These are phyloP conservation scores for Andinoacara biseriatus DNA, from an alignment of 2,113 vertebrate genomes.

Conservation along the genomic window DNA sequence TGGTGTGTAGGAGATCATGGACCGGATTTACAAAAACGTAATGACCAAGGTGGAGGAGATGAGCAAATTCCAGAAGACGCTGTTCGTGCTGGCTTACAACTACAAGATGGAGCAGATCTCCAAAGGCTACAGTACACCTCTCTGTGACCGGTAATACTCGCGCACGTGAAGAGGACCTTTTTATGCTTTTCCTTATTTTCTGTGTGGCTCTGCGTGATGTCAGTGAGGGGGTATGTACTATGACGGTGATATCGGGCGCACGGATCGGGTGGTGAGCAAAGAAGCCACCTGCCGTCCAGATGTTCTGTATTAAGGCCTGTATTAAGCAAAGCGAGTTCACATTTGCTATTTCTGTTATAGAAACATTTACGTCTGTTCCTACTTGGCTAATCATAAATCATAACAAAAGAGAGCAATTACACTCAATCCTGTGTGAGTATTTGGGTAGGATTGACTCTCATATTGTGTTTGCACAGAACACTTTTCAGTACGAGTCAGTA, in stretches of 20 bases:
- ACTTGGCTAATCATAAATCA: not conserved
- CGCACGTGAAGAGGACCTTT: not conserved
- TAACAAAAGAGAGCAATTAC: not conserved
- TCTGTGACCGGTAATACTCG: constrained; percentile 89
- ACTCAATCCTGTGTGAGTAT: constrained; percentile 1
- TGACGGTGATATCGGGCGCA: not conserved
- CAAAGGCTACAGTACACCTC: constrained; percentile 89
- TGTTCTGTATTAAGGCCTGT: not conserved
- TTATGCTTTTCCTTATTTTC: not conserved
- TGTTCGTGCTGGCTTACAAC: constrained; percentile 97
- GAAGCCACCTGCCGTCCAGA: not conserved
- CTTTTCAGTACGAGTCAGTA: not conserved
- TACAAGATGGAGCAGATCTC: constrained; percentile 99
- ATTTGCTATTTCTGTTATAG: not conserved
- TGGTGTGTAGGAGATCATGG: constrained; percentile 94
- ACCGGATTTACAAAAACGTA: constrained; percentile 98
- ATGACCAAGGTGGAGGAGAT: constrained; percentile 98
- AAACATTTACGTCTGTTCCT: not conserved
- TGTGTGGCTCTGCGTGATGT: not conserved
- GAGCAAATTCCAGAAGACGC: constrained; percentile 89
- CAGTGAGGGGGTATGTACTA: not conserved
- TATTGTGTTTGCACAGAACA: not conserved
- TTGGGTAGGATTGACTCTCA: not conserved
- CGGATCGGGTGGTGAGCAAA: not conserved
- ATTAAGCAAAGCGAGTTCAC: not conserved